Evolutionary conservation across 2,113 vertebrate species (phyloP).

Genomic region (Euleptes europaea): DNA sequence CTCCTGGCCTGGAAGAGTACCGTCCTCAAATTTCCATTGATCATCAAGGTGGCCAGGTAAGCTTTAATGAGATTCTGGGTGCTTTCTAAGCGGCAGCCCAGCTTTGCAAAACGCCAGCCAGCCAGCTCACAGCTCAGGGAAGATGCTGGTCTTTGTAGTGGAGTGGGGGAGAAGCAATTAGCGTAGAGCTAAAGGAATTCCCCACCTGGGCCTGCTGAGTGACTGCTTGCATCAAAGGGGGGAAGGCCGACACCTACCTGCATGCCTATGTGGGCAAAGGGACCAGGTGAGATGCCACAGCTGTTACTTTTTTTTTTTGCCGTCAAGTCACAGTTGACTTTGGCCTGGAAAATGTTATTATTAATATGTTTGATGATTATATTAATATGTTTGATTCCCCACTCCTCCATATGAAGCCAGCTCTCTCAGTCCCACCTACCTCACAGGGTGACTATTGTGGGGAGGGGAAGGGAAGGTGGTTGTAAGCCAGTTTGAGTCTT

Average conservation of each 20-base stretch:
- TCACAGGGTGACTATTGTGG: too few relatives aligned
- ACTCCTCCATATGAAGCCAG: too few relatives aligned
- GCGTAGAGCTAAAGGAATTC: background rate
- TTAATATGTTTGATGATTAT: too few relatives aligned
- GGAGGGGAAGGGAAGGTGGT: too few relatives aligned
- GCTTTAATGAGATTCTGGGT: background rate
- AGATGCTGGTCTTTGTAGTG: background rate
- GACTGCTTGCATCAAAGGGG: background rate
- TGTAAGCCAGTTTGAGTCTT: too few relatives aligned
- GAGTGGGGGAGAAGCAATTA: background rate
- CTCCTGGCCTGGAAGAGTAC: background rate
- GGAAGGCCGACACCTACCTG: background rate
- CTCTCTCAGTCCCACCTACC: too few relatives aligned
- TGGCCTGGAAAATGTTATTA: too few relatives aligned
- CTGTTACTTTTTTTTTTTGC: too few relatives aligned
- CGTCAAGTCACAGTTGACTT: too few relatives aligned
- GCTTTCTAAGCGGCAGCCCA: background rate
- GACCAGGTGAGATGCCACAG: background rate
- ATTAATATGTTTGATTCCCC: too few relatives aligned
- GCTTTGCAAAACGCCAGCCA: background rate
- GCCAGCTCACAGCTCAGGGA: background rate
- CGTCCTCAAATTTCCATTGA: background rate
- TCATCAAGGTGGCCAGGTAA: background rate
- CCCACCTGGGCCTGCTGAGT: constrained; percentile 4
- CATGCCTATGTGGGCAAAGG: background rate